Evolutionary conservation across 2,113 vertebrate species (phyloP), one percentile per base, ranked within the genome.

Genomic region (Salvelinus namaycush): DNA sequence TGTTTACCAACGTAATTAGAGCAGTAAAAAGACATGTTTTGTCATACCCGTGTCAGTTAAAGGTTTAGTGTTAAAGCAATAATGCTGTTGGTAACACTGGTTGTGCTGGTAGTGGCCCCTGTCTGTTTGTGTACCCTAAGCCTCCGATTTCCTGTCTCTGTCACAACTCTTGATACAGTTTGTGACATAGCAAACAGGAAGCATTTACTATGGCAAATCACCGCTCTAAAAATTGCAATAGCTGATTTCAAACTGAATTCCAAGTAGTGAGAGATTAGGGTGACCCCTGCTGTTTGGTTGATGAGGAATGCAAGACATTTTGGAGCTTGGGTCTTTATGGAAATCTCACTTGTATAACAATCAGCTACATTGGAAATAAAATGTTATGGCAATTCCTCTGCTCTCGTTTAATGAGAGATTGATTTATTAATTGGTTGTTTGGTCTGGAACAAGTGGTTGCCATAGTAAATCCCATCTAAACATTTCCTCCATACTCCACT

Each of bases 381-480:
- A 44, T 44, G 9, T 44, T 44, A 44, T 44, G 39, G 9, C 39
- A 44, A 11, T 12, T 54, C 14, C 16, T 54, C 26, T 22, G 29
- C 65, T 67, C 26, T 27, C 26, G 9, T 29, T 67, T 31, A 34
- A 8, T 39, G 16, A 34, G 67, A 8, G 29, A 68, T 68, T 39
- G 16, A 68, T 68, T 68, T 34, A 68, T 39, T 7, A 8, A 44
- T 44, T 44, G 39, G 39, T 16, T 67, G 29, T 73, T 27, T 20
- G 27, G 4, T 60, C 3, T 24, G 9, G 16, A n/a, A 29, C 18
- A 16, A 34, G 67, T 7, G 22, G 22, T 75, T 27, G 60, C 72
- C 66, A 27, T 79, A 72, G 72, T 62, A 75, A 78, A 79, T 31
- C 31, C 31, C 64, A 13, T 75, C 70, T 54, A 18, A 39, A 31